Evolutionary conservation across 2,113 vertebrate species (phyloP).

Genomic region (Pao palembangensis): DNA sequence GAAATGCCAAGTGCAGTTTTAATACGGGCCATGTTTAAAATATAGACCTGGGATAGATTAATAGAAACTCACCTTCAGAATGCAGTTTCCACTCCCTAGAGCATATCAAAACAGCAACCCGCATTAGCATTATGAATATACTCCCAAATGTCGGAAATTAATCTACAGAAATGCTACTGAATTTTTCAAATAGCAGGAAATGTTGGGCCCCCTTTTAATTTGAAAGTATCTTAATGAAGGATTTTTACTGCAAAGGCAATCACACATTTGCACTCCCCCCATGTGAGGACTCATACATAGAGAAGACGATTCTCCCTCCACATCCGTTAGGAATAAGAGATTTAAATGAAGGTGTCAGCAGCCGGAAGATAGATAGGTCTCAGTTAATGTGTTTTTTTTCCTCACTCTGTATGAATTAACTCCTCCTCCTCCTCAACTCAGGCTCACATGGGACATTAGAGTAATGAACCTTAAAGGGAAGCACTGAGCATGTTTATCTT

Average conservation of each 20-base stretch:
- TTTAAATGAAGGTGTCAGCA: constrained; percentile 75
- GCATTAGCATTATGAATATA: constrained; percentile 56
- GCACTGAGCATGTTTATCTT: constrained; percentile 65
- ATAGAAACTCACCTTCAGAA: constrained; percentile 49
- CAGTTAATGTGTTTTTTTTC: constrained; percentile 70
- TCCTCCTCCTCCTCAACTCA: constrained; percentile 55
- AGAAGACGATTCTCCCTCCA: constrained; percentile 41
- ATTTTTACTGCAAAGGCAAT: constrained; percentile 44
- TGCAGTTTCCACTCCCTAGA: constrained; percentile 42
- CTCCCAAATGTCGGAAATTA: constrained; percentile 46
- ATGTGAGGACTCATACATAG: constrained; percentile 18
- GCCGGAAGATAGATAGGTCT: constrained; percentile 72
- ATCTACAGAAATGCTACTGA: constrained; percentile 53
- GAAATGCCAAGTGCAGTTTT: constrained; percentile 63
- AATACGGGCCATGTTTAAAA: constrained; percentile 56
- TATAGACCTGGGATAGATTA: constrained; percentile 57
- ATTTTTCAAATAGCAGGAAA: constrained; percentile 59
- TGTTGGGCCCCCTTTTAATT: constrained; percentile 53
- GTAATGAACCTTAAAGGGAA: constrained; percentile 73
- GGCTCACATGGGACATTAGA: constrained; percentile 58
- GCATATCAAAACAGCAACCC: constrained; percentile 51
- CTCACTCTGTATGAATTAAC: constrained; percentile 67
- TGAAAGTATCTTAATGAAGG: constrained; percentile 66
- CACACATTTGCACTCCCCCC: constrained; percentile 19
- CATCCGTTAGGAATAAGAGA: constrained; percentile 66